Evolutionary conservation across 2,888 invertebrate genomes (phyloP).

Genomic region (Apantesis nais): DNA sequence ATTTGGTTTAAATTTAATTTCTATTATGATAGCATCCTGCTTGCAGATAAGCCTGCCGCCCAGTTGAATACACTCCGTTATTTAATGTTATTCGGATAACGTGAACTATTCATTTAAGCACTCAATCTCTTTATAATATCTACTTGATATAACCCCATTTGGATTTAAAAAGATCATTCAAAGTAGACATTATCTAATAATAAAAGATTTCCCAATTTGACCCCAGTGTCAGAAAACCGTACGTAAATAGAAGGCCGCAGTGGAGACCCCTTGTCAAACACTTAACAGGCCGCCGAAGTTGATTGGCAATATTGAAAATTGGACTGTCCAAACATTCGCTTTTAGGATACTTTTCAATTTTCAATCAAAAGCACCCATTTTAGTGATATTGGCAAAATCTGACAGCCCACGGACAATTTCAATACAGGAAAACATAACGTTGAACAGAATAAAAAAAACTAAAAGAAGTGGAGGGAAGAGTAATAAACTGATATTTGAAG

Average conservation of each 20-base stretch:
- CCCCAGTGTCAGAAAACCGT: constrained; percentile 66
- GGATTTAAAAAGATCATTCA: constrained; percentile 53
- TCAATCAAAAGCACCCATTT: constrained; percentile 60
- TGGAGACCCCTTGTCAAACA: constrained; percentile 63
- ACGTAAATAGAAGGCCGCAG: constrained; percentile 62
- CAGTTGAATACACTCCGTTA: constrained; percentile 8
- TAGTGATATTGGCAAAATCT: constrained; percentile 59
- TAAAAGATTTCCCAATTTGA: constrained; percentile 57
- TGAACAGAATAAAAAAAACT: constrained; percentile 56
- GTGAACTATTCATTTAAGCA: not conserved
- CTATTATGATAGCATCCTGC: constrained; percentile 22
- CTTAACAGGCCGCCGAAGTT: constrained; percentile 60
- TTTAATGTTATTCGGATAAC: constrained; percentile 5
- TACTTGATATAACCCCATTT: constrained; percentile 29
- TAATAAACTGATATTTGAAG: constrained; percentile 61
- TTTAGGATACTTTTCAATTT: constrained; percentile 64
- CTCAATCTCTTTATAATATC: not conserved
- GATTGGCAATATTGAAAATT: constrained; percentile 76
- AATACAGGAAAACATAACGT: constrained; percentile 44
- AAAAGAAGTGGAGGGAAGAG: constrained; percentile 45
- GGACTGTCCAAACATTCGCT: constrained; percentile 69
- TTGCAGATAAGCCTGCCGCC: constrained; percentile 12
- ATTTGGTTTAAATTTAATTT: constrained; percentile 21
- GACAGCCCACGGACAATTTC: constrained; percentile 51
- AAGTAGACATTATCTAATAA: constrained; percentile 50